phyloP scores from a whole-genome alignment of 2,888 invertebrate species.

The Hecatera dysodea region DNA sequence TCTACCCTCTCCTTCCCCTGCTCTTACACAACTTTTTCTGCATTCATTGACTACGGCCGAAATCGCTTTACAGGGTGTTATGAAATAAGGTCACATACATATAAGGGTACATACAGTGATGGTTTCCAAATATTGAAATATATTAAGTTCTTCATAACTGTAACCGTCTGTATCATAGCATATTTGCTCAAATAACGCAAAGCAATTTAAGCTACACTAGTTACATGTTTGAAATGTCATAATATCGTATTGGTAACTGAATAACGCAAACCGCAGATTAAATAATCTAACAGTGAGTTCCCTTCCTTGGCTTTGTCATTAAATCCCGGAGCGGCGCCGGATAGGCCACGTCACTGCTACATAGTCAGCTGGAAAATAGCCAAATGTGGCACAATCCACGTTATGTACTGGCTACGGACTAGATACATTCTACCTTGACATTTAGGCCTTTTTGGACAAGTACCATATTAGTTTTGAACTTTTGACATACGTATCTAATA shows the following conservation, averaged over 20 bases:
- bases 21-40: slow-evolving; percentile 10
- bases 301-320: slow-evolving; percentile 51
- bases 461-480: slow-evolving; percentile 56
- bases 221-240: neutral
- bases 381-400: slow-evolving; percentile 59
- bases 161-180: neutral
- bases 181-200: neutral
- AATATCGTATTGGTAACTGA: neutral
- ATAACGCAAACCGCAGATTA: slow-evolving; percentile 19
- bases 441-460: slow-evolving; percentile 52
- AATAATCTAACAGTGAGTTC: slow-evolving; percentile 58
- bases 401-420: slow-evolving; percentile 57
- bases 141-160: neutral
- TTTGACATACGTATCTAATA: slow-evolving; percentile 49
- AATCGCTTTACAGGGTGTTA: neutral
- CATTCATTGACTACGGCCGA: slow-evolving; percentile 3
- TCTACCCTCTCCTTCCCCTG: neutral
- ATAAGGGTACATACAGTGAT: neutral
- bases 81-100: neutral
- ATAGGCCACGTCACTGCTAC: slow-evolving; percentile 48
- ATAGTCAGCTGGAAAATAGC: slow-evolving; percentile 62
- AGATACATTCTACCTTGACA: slow-evolving; percentile 64
- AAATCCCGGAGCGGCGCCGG: slow-evolving; percentile 40
- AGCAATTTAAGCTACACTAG: slow-evolving; percentile 10
- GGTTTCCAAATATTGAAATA: neutral